Conservation (phyloP, 2,113 vertebrate genomes). For the Gymnocephalus cernua region DNA sequence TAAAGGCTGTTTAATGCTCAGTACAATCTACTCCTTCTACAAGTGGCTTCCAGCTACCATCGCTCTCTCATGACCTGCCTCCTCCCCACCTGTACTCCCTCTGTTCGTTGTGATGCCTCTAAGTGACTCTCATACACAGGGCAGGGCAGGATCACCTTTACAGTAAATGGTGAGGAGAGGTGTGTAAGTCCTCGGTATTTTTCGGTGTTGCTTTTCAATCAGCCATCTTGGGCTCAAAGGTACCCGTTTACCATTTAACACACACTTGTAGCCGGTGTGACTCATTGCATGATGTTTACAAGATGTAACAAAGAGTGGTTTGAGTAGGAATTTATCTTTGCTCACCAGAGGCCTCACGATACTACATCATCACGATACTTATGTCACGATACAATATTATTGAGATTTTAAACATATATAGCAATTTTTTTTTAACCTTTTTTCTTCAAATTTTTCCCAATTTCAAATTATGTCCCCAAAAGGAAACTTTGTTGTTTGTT, state of each 20-base stretch:
- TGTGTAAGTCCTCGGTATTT: constrained; percentile 1
- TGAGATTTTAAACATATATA: too few relatives aligned
- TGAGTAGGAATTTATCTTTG: too few relatives aligned
- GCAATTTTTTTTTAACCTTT: too few relatives aligned
- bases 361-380: too few relatives aligned
- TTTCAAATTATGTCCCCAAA: too few relatives aligned
- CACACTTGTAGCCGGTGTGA: background rate
- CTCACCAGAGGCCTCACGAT: too few relatives aligned
- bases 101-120: background rate
- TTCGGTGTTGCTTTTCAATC: background rate
- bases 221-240: background rate
- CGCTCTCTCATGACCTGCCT: background rate
- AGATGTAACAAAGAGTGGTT: background rate
- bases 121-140: constrained; percentile 24
- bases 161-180: constrained; percentile 14
- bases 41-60: constrained; percentile 27
- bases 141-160: constrained; percentile 17
- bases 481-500: too few relatives aligned
- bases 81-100: constrained; percentile 35
- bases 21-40: background rate
- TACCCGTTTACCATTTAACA: background rate
- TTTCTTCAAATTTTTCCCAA: too few relatives aligned
- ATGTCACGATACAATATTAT: too few relatives aligned
- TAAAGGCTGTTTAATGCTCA: background rate
- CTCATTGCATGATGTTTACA: background rate